phyloP scores from a whole-genome alignment of 92 coral and sea anemone species.

The Porites evermanni region DNA sequence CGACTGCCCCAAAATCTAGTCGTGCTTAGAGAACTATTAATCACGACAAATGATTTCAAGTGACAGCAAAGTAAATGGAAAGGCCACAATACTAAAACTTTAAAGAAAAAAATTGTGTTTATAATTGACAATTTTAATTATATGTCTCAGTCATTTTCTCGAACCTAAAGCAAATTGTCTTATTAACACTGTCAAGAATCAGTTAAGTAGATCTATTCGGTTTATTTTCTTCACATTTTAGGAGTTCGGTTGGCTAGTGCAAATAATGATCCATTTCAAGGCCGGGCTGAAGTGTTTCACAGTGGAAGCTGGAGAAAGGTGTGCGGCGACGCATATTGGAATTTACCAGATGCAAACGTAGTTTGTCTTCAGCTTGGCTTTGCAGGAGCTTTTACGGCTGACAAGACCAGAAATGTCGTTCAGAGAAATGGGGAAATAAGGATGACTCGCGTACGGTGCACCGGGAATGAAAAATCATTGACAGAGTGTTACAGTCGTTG shows the following conservation, averaged over 20 bases:
- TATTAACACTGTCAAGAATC: too few relatives aligned
- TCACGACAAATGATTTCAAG: too few relatives aligned
- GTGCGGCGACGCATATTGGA: background rate
- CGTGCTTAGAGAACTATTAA: too few relatives aligned
- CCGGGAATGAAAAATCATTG: background rate
- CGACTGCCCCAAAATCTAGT: too few relatives aligned
- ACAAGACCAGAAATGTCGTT: background rate
- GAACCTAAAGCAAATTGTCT: too few relatives aligned
- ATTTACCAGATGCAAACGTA: background rate
- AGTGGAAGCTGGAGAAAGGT: slow-evolving; percentile 6
- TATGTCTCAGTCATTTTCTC: too few relatives aligned
- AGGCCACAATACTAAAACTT: too few relatives aligned
- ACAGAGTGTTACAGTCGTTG: slow-evolving; percentile 3
- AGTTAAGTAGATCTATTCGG: too few relatives aligned
- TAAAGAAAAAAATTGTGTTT: too few relatives aligned
- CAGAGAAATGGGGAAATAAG: background rate
- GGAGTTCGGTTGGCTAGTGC: background rate
- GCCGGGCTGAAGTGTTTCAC: slow-evolving; percentile 3
- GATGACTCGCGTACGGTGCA: background rate
- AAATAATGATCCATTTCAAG: background rate
- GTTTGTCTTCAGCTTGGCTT: slow-evolving; percentile 8
- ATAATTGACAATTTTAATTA: too few relatives aligned
- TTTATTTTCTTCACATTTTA: background rate
- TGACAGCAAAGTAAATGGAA: too few relatives aligned
- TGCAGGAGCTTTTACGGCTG: background rate